Conservation (phyloP, 2,797 vertebrate genomes). For the Morelia viridis region DNA sequence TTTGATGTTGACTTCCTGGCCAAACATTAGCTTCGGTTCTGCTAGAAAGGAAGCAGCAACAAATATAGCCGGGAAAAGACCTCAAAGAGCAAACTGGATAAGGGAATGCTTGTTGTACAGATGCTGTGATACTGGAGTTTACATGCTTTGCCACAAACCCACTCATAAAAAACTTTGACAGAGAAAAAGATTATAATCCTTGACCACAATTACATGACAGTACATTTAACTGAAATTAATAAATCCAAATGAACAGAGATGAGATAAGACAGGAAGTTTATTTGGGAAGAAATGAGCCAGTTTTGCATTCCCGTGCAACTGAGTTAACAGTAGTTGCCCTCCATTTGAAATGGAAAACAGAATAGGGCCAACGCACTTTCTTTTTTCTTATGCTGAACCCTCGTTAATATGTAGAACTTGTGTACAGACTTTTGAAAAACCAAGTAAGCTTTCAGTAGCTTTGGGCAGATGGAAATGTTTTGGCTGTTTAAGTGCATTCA, state of each 20-base stretch:
- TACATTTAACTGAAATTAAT: conserved; percentile 4
- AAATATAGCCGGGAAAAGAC: conserved; percentile 38
- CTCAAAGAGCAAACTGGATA: neutral
- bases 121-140: conserved; percentile 39
- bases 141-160: conserved; percentile 45
- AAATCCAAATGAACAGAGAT: neutral
- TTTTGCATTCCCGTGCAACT: neutral
- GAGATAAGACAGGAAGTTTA: conserved; percentile 19
- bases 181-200: conserved; percentile 22
- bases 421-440: neutral
- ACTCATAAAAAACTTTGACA: conserved; percentile 49
- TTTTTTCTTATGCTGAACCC: neutral
- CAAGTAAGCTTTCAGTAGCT: neutral
- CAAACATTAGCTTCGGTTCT: neutral
- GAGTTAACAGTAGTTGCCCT: neutral
- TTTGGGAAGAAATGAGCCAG: conserved; percentile 37
- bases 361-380: neutral
- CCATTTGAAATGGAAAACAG: neutral
- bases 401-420: neutral
- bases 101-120: conserved; percentile 56
- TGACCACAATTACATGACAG: neutral
- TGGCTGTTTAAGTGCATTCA: neutral
- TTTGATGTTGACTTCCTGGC: conserved; percentile 20
- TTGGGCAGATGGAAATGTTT: neutral
- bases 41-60: conserved; percentile 33